phyloP scores from a whole-genome alignment of 2,888 invertebrate genomes.

The Andricus curvator region DNA sequence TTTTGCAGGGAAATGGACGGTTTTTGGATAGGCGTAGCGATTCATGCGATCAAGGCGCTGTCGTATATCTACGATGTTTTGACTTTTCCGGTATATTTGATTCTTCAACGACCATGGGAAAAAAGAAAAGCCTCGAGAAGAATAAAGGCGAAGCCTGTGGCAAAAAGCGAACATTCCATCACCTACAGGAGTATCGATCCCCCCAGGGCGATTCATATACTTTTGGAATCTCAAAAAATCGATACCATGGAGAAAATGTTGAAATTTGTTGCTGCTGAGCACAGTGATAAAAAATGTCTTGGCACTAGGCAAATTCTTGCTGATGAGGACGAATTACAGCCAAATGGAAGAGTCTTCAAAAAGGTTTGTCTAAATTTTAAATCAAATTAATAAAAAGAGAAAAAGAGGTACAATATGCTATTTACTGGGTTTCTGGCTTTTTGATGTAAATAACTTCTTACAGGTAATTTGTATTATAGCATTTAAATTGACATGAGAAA shows the following conservation, averaged over 20 bases:
- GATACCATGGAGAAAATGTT: conserved; percentile 92
- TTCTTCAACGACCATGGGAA: conserved; percentile 93
- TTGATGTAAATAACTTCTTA: background rate
- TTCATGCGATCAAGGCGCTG: conserved; percentile 88
- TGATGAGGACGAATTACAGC: conserved; percentile 96
- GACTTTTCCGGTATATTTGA: conserved; percentile 93
- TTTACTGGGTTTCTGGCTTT: no score
- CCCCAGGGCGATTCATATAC: conserved; percentile 86
- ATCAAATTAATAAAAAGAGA: background rate
- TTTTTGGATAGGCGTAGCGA: conserved; percentile 83
- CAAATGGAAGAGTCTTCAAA: conserved; percentile 96
- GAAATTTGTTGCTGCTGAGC: conserved; percentile 87
- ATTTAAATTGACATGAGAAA: background rate
- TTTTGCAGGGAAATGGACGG: conserved; percentile 81
- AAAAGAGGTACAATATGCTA: background rate
- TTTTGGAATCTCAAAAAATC: conserved; percentile 87
- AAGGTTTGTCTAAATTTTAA: conserved; percentile 82
- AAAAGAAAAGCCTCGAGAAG: conserved; percentile 87
- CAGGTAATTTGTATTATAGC: background rate
- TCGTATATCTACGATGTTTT: conserved; percentile 93
- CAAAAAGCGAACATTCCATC: conserved; percentile 83
- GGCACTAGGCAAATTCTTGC: conserved; percentile 94
- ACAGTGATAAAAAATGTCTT: conserved; percentile 87
- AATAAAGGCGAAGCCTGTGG: conserved; percentile 88
- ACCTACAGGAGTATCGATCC: conserved; percentile 87